Evolutionary conservation across 2,888 invertebrate species (phyloP).

Genomic region (Spialia ferax): DNA sequence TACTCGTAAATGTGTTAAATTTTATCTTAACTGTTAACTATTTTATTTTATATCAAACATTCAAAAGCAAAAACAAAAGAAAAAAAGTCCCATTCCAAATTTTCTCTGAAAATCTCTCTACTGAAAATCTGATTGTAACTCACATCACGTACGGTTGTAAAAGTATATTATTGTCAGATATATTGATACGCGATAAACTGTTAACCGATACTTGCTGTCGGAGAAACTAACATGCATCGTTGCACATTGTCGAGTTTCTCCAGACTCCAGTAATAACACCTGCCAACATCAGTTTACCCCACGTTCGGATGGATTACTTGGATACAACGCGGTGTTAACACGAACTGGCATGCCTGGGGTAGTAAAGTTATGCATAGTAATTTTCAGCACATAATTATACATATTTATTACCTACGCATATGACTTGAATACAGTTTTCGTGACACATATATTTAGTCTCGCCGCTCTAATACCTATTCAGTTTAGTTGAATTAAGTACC

Average conservation of each 20-base stretch:
- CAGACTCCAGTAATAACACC: neutral
- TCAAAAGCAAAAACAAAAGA: too few relatives aligned
- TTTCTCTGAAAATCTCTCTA: neutral
- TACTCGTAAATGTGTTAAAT: too few relatives aligned
- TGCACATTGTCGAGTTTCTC: neutral
- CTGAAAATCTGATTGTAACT: neutral
- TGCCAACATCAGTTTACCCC: neutral
- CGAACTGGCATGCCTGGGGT: neutral
- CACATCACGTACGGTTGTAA: neutral
- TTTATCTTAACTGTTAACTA: too few relatives aligned
- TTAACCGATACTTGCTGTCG: neutral
- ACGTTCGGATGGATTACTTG: neutral
- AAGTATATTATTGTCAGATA: neutral
- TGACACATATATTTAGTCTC: too few relatives aligned
- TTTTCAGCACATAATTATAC: neutral
- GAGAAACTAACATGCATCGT: neutral
- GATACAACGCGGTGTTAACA: neutral
- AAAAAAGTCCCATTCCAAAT: too few relatives aligned
- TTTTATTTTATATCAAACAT: too few relatives aligned
- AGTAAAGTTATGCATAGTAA: neutral
- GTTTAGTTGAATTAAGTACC: too few relatives aligned
- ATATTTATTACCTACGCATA: too few relatives aligned
- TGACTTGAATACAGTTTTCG: too few relatives aligned
- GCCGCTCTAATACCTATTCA: too few relatives aligned
- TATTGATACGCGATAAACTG: neutral